Evolutionary conservation across 2,888 invertebrate genomes (phyloP).

Genomic region (Polia nebulosa): DNA sequence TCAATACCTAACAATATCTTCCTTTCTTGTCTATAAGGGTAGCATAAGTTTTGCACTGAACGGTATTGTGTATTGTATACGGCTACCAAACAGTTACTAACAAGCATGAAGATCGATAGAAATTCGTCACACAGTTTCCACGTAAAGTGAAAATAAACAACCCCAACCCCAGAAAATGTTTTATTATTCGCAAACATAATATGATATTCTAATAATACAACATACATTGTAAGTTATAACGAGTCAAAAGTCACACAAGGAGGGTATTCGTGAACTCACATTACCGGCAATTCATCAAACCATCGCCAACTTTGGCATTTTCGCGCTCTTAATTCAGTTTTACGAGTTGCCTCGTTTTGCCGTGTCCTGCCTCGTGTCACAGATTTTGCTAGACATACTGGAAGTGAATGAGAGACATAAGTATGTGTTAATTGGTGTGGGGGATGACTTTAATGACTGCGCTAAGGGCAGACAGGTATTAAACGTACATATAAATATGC

Average conservation of each 20-base stretch:
- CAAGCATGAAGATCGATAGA: conserved; percentile 11
- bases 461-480: conserved; percentile 38
- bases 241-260: conserved; percentile 68
- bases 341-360: conserved; percentile 61
- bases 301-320: conserved; percentile 75
- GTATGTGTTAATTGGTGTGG: conserved; percentile 59
- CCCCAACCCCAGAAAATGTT: not conserved
- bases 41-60: not conserved
- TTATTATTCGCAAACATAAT: conserved; percentile 41
- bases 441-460: conserved; percentile 49
- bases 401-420: conserved; percentile 47
- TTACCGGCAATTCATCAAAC: conserved; percentile 85
- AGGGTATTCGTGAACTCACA: conserved; percentile 70
- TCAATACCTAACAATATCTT: too few relatives aligned
- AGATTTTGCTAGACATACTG: conserved; percentile 43
- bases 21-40: not conserved
- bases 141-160: conserved; percentile 16
- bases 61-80: not conserved
- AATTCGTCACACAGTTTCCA: not conserved
- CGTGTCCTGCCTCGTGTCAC: conserved; percentile 22
- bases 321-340: conserved; percentile 80
- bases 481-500: conserved; percentile 21
- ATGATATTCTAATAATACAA: conserved; percentile 33
- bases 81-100: not conserved
- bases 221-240: conserved; percentile 71